Evolutionary conservation across 2,113 vertebrate species (phyloP).

Genomic region (Hucho hucho): DNA sequence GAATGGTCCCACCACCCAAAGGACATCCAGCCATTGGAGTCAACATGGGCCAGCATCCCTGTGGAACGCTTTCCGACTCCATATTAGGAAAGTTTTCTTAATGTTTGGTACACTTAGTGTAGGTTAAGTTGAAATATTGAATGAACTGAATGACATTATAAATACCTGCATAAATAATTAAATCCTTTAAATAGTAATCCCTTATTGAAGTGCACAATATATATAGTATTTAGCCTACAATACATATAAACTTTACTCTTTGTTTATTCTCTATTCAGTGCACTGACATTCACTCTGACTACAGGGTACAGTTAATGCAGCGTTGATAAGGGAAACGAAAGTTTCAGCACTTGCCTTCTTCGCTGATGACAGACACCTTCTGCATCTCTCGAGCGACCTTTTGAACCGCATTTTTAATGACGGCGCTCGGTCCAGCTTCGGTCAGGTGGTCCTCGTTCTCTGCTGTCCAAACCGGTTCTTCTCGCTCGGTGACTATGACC

Average conservation of each 20-base stretch:
- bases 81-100: no score
- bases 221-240: not conserved
- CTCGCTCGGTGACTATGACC: conserved; percentile 17
- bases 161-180: no score
- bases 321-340: conserved; percentile 10
- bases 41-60: no score
- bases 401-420: conserved; percentile 29
- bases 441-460: conserved; percentile 7
- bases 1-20: no score
- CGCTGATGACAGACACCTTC: conserved; percentile 34
- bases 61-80: no score
- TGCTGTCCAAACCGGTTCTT: conserved; percentile 6
- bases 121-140: no score
- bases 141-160: no score
- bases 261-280: not conserved
- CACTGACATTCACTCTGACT: not conserved
- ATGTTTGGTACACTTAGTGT: no score
- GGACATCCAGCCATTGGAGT: no score
- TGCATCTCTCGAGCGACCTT: conserved; percentile 31
- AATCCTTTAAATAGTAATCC: no score
- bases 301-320: not conserved
- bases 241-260: not conserved
- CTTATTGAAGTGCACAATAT: not conserved
- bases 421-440: conserved; percentile 12
- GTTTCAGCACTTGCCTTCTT: conserved; percentile 48